Base-by-base conservation (phyloP, 53 echinoderm and acorn worm genomes). In the Temnopleurus reevesii region DNA sequence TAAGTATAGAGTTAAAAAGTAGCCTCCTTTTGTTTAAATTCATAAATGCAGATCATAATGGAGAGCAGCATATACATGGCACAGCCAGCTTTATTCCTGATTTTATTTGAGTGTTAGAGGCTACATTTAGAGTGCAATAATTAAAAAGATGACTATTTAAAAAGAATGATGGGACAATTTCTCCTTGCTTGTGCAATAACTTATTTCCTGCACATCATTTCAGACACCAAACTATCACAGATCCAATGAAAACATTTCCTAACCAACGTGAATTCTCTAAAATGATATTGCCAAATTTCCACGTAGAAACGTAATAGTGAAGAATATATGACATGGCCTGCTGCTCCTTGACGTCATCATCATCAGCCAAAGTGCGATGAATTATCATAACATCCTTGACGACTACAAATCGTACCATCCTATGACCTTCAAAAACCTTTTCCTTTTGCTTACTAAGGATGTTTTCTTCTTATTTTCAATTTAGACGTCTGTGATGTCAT, bases 361-460 rank as follows among this genome's bases (percentile, higher is more conserved):
- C 83, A 55, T 83, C 83, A 83, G 55, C 55, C 83, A 83, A 83
- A 83, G 35, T 33, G 9, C 30, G 55, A 53, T 83, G 83, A 83
- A 83, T 83, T 83, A 83, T 55, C 38, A n/a, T 55, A 55, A 36
- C 38, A 83, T 83, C 83, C 56, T 83, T 83, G 55, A 35, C 54
- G 55, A 9, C n/a, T 41, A 71, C 41, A 71, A 13, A 71, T 41
- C 71, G 8, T n/a, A 71, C 41, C 41, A 21, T 71, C 71, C 71
- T 36, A 19, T 71, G 71, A 71, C 71, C 71, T 71, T 71, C 71
- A 71, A 71, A 12, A 21, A 41, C 7, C 19, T 65, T 38, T 65
- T 71, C 7, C 24, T 59, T n/a, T n/a, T 59, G 8, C 63, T 71
- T 71, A 38, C 71, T 41, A n/a, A 71, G 28, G 71, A 38, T 38